Percentiles rank a stretch among this genome's conserved stretches.
phyloP scores from a whole-genome alignment of 1,140 invertebrate genomes.

The Reticulitermes speratus region DNA sequence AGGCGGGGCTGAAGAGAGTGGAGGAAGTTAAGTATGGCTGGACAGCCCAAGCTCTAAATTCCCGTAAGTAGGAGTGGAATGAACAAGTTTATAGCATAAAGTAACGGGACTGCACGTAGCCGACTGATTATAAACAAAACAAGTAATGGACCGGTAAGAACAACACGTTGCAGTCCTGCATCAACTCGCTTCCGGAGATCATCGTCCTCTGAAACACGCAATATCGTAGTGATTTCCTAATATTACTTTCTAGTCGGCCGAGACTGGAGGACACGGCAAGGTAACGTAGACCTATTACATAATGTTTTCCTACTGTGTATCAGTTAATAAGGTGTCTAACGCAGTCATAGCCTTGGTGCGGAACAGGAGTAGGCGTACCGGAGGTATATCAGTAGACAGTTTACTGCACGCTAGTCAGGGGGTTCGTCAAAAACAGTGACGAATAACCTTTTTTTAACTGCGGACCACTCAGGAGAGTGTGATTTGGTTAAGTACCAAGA shows the following conservation, averaged over 20 bases:
- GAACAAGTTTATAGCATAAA: too few relatives aligned
- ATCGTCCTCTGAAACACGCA: neutral
- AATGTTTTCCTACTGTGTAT: too few relatives aligned
- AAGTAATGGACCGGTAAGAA: neutral
- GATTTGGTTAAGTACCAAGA: too few relatives aligned
- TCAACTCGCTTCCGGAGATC: neutral
- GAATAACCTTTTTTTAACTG: too few relatives aligned
- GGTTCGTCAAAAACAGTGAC: too few relatives aligned
- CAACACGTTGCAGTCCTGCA: conserved; percentile 1
- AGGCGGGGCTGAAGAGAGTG: too few relatives aligned
- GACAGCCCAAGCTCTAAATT: neutral
- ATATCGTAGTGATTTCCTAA: neutral
- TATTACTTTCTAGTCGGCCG: neutral
- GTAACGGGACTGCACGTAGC: neutral
- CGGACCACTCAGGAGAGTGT: too few relatives aligned
- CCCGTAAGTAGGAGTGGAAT: neutral
- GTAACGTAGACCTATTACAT: neutral
- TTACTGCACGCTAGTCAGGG: too few relatives aligned
- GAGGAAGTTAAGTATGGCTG: neutral
- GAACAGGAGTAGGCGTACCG: too few relatives aligned
- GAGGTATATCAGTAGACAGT: too few relatives aligned
- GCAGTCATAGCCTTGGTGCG: too few relatives aligned
- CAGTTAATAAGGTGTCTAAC: too few relatives aligned
- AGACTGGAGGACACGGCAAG: neutral
- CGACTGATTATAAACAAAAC: conserved; percentile 3